phyloP scores from a whole-genome alignment of 1,140 invertebrate genomes.

The Stegodyphus dumicola region DNA sequence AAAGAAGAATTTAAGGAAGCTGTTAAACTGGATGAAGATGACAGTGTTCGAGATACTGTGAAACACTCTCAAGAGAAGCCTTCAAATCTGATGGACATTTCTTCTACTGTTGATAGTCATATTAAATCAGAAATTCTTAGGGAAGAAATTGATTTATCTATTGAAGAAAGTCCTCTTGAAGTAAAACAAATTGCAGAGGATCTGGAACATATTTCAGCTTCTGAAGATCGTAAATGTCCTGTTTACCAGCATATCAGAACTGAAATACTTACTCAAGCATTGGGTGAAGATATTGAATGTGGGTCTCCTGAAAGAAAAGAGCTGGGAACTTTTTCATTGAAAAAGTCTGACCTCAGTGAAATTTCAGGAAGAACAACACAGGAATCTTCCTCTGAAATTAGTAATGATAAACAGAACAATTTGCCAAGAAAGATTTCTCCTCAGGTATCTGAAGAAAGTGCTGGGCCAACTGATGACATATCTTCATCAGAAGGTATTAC shows the following conservation, averaged over 20 bases:
- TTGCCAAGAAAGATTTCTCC: slow-evolving; percentile 17
- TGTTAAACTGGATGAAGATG: slow-evolving; percentile 52
- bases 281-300: slow-evolving; percentile 68
- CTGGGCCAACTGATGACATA: slow-evolving; percentile 39
- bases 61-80: not conserved
- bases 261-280: slow-evolving; percentile 67
- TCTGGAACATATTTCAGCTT: slow-evolving; percentile 35
- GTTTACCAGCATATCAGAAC: slow-evolving; percentile 67
- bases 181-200: slow-evolving; percentile 58
- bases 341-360: slow-evolving; percentile 37
- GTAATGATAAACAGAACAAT: not conserved
- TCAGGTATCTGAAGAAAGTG: slow-evolving; percentile 46
- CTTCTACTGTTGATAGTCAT: slow-evolving; percentile 44
- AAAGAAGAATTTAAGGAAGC: slow-evolving; percentile 46
- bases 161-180: slow-evolving; percentile 61
- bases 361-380: not conserved
- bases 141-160: slow-evolving; percentile 58
- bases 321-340: slow-evolving; percentile 36
- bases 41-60: not conserved
- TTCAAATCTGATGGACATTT: slow-evolving; percentile 18
- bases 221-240: slow-evolving; percentile 65
- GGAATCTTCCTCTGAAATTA: not conserved
- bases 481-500: slow-evolving; percentile 43
- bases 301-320: slow-evolving; percentile 65
- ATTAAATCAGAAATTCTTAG: slow-evolving; percentile 61